Percentiles rank a stretch among this genome's conserved stretches.
These are phyloP conservation scores for Aproaerema taeniolella DNA, from an alignment of 2,888 invertebrate species.

Conservation along the genomic window DNA sequence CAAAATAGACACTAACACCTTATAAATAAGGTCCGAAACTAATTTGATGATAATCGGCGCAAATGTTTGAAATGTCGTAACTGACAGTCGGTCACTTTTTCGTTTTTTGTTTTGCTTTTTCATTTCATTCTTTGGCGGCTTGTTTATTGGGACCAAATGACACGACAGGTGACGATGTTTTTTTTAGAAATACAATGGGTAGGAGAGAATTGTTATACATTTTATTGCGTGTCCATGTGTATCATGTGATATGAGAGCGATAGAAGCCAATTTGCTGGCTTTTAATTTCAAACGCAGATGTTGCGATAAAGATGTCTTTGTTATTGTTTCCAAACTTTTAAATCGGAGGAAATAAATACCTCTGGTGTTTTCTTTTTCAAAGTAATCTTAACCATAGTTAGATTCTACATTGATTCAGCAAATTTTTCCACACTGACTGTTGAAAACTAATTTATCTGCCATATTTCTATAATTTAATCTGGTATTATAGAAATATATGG, in stretches of 20 bases:
- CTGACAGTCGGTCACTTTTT: constrained; percentile 61
- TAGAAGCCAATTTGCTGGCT: constrained; percentile 60
- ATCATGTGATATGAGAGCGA: constrained; percentile 38
- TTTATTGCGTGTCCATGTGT: constrained; percentile 67
- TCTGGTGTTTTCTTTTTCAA: too few species aligned
- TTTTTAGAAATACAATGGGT: constrained; percentile 40
- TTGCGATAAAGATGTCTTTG: constrained; percentile 46
- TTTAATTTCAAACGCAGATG: constrained; percentile 55
- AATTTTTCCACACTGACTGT: too few species aligned
- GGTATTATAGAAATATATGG: too few species aligned
- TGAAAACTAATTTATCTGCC: too few species aligned
- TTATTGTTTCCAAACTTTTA: constrained; percentile 17
- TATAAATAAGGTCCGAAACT: too few species aligned
- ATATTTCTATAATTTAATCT: too few species aligned
- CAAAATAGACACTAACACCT: not conserved
- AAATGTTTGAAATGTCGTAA: constrained; percentile 54
- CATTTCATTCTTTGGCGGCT: constrained; percentile 69
- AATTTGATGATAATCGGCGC: too few species aligned
- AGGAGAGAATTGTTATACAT: constrained; percentile 66
- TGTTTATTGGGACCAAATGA: constrained; percentile 74
- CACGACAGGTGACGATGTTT: constrained; percentile 73
- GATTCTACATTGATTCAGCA: too few species aligned
- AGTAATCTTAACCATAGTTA: too few species aligned
- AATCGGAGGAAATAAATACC: too few species aligned
- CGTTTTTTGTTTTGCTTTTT: constrained; percentile 47